Evolutionary conservation across 2,888 invertebrate species (phyloP).

Genomic region (Iphiclides podalirius): DNA sequence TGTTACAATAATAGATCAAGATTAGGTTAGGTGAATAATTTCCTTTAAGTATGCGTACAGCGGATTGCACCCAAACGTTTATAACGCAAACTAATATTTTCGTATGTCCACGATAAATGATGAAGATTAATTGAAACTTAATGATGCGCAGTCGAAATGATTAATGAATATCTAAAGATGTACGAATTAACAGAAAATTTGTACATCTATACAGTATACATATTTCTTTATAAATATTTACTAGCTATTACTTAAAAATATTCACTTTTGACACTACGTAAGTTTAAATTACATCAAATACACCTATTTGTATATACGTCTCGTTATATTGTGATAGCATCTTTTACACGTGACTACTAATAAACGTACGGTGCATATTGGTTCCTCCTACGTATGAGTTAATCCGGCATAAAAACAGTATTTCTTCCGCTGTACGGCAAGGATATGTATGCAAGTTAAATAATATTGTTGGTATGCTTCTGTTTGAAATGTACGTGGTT

Average conservation of each 20-base stretch:
- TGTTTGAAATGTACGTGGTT: not conserved
- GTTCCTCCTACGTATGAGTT: not conserved
- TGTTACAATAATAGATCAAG: no score
- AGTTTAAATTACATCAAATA: not conserved
- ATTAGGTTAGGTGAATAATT: not conserved
- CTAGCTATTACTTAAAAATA: slow-evolving; percentile 7
- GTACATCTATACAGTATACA: not conserved
- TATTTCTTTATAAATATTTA: not conserved
- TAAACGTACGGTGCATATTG: not conserved
- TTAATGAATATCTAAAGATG: no score
- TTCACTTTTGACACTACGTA: slow-evolving; percentile 1
- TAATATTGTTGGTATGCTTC: slow-evolving; percentile 7
- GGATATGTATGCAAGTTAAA: slow-evolving; percentile 21
- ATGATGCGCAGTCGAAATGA: no score
- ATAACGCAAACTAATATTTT: not conserved
- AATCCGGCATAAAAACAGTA: not conserved
- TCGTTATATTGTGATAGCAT: not conserved
- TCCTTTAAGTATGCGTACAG: slow-evolving; percentile 18
- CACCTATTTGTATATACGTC: not conserved
- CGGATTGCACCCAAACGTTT: slow-evolving; percentile 7
- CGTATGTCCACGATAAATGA: no score
- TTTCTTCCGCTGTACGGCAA: slow-evolving; percentile 18
- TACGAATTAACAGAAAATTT: not conserved
- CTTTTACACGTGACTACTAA: not conserved
- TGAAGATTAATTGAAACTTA: no score